A percentile compares a stretch with the other conserved stretches of the same genome.
phyloP scores from a whole-genome alignment of 2,888 invertebrate species.

The Stramonita haemastoma region DNA sequence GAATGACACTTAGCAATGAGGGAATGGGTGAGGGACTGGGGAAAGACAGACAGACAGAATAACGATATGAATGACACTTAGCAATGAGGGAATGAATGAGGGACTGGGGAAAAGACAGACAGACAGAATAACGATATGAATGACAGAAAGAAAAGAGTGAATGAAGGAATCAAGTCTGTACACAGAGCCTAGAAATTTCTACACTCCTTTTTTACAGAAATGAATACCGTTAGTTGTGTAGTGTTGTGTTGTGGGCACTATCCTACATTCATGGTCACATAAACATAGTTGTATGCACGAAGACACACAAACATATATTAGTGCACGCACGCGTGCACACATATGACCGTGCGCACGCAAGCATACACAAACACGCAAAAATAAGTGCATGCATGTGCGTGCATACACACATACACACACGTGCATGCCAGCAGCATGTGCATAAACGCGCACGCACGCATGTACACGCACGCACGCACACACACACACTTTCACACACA shows the following conservation, averaged over 20 bases:
- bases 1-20: background rate
- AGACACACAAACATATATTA: too few relatives aligned
- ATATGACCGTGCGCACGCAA: background rate
- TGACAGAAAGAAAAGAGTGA: background rate
- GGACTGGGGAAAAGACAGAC: too few relatives aligned
- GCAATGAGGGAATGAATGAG: background rate
- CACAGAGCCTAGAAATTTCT: too few relatives aligned
- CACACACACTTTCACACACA: constrained; percentile 1
- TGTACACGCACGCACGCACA: background rate
- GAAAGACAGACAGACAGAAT: background rate
- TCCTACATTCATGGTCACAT: too few relatives aligned
- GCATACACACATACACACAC: too few relatives aligned
- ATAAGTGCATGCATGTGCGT: too few relatives aligned
- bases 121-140: background rate
- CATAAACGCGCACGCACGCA: background rate
- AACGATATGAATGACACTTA: background rate
- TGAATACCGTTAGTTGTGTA: too few relatives aligned
- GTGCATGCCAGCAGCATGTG: background rate
- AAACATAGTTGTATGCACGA: too few relatives aligned
- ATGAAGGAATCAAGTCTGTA: background rate
- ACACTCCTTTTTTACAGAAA: too few relatives aligned
- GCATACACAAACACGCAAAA: too few relatives aligned
- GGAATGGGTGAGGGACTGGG: too few relatives aligned
- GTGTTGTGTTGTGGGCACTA: too few relatives aligned
- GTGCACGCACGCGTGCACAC: background rate